Evolutionary conservation across 1,140 invertebrate species (phyloP).

Genomic region (Anastatus disparis): DNA sequence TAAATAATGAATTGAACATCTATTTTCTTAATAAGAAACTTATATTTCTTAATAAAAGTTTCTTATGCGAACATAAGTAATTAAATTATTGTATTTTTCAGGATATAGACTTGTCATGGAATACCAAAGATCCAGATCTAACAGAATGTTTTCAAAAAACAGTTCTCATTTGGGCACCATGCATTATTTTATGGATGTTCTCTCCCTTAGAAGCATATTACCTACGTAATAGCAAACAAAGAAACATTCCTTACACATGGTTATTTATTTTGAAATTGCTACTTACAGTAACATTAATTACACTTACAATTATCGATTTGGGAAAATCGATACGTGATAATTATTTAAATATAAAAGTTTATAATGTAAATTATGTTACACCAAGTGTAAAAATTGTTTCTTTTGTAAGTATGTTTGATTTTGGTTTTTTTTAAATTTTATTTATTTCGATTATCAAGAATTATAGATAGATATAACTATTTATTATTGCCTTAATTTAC

Average conservation of each 20-base stretch:
- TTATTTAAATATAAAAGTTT: slow-evolving; percentile 64
- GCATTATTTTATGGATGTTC: slow-evolving; percentile 84
- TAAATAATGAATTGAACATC: background rate
- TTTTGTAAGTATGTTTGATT: slow-evolving; percentile 77
- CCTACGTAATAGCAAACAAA: slow-evolving; percentile 78
- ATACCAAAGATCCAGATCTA: slow-evolving; percentile 83
- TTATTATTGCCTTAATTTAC: slow-evolving; percentile 59
- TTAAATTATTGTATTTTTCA: slow-evolving; percentile 69
- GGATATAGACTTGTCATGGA: slow-evolving; percentile 81
- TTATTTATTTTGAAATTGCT: slow-evolving; percentile 83
- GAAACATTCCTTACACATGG: slow-evolving; percentile 84
- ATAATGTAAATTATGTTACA: slow-evolving; percentile 76
- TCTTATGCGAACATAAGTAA: slow-evolving; percentile 8
- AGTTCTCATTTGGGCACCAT: slow-evolving; percentile 87
- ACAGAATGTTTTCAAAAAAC: slow-evolving; percentile 91
- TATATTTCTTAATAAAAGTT: background rate
- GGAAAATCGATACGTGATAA: slow-evolving; percentile 69
- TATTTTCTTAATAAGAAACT: background rate
- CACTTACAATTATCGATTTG: slow-evolving; percentile 74
- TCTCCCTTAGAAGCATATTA: slow-evolving; percentile 82
- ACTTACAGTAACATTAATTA: slow-evolving; percentile 72
- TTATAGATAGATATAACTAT: no score
- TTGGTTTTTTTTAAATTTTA: slow-evolving; percentile 1
- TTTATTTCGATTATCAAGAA: no score
- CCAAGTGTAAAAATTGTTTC: slow-evolving; percentile 79